A percentile compares a stretch with the other conserved stretches of the same genome.
Conservation (phyloP, 23 tunicate genomes). For the Aplidium turbinatum region DNA sequence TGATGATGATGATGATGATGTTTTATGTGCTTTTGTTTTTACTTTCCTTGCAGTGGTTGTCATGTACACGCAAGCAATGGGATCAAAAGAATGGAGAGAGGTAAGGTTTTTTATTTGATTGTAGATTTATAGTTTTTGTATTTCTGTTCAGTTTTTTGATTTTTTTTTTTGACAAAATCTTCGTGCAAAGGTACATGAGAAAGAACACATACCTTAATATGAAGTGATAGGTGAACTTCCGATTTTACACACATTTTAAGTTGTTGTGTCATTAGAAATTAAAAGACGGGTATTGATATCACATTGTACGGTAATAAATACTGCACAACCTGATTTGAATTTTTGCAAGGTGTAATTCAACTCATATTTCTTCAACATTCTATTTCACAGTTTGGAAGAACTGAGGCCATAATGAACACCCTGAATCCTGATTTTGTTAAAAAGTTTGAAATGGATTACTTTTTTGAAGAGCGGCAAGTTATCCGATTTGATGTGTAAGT, state of each 20-base stretch:
- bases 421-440: constrained; percentile 89
- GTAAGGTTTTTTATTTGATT: constrained; percentile 6
- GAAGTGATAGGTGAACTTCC: too few relatives aligned
- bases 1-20: too few relatives aligned
- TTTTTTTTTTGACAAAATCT: constrained; percentile 4
- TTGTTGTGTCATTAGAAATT: neutral
- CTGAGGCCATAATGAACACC: constrained; percentile 70
- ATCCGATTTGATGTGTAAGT: constrained; percentile 94
- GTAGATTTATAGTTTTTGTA: neutral
- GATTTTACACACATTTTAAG: neutral
- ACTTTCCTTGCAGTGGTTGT: constrained; percentile 79
- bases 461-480: constrained; percentile 85
- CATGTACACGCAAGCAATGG: constrained; percentile 72
- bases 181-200: too few relatives aligned
- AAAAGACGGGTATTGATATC: too few relatives aligned
- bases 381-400: constrained; percentile 62
- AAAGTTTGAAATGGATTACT: constrained; percentile 84
- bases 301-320: too few relatives aligned
- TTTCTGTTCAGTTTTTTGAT: neutral
- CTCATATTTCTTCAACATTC: neutral
- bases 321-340: too few relatives aligned
- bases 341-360: neutral
- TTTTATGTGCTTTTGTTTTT: neutral
- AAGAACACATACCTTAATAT: too few relatives aligned
- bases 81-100: constrained; percentile 95